Evolutionary conservation across 1,140 invertebrate genomes (phyloP), one percentile per base, ranked within the genome.

Genomic region (Lerema accius): DNA sequence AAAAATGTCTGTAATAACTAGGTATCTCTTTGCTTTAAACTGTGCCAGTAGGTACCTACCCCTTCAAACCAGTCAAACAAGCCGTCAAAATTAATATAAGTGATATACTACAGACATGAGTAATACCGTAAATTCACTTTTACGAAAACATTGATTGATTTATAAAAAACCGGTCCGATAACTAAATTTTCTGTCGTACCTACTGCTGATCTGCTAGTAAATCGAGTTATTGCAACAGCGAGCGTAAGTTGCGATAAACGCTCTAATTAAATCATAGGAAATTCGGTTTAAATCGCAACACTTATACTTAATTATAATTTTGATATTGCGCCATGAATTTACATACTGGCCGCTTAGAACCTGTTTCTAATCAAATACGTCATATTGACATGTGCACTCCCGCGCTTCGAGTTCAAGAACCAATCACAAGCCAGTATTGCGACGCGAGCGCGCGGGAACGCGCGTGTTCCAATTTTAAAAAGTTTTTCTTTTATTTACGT

Each of bases 391-490:
- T 68, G 63, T 70, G 71, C 76, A 71, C 84, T 83, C 76, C 77
- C 82, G 82, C 81, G 76, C 46, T 73, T 70, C 46, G 63, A 67
- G 60, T 46, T 35, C 63, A 43, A 62, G 42, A 43, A 63, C 81
- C 80, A 84, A 81, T 79, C 76, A 69, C 67, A 42, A 14, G 65
- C 50, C 77, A 87, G 82, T 86, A 73, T 65, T 69, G 77, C 68
- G 73, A 51, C 46, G 66, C 65, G 42, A 50, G 68, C 58, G 68
- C 56, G 63, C 67, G 69, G 69, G 55, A 45, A 71, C 78, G 74
- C 76, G 70, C 68, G 77, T 56, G 65, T 82, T 73, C 61, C 39
- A n/a, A n/a, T n/a, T n/a, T n/a, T n/a, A n/a, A n/a, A n/a, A n/a
- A n/a, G n/a, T n/a, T n/a, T 63, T 58, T 61, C 76, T 65, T 11